Evolutionary conservation across 2,888 invertebrate species (phyloP), one percentile per base, ranked within the genome.

Genomic region (Pycnomerus fuliginosus): DNA sequence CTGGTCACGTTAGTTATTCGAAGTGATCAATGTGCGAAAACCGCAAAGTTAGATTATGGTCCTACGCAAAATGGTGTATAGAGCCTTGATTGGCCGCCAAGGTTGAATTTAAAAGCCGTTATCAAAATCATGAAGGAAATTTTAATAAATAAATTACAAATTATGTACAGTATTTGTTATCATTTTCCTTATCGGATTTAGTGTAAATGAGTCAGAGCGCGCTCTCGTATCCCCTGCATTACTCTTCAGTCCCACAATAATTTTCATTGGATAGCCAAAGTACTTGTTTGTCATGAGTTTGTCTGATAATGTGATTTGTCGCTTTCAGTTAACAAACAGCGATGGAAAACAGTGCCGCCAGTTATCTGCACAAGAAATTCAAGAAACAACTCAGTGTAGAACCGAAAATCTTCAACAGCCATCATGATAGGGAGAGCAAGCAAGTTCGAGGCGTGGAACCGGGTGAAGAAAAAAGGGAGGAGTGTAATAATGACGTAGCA

Each of bases 341-440:
- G 58, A 71, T 71, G 71, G 71, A 70, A 68, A 64, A 50, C 55
- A 63, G 62, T 48, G 58, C 61, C 56, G 70, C 71, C 61, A 87
- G 85, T 72, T 92, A 92, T 77, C 79, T 90, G 71, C 92, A 93
- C 73, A 93, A 93, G 74, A 93, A 92, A 73, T 92, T 93, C 74
- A 92, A 93, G 75, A 90, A 91, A 74, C 83, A 90, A 77, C 58
- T 69, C 44, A 71, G 89, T 13, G 69, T 83, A 80, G 61, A 74
- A 71, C 35, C 69, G 60, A 34, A 44, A 41, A 16, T 16, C 36
- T 28, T 16, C 28, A 27, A 16, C 37, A 30, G 30, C 30, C 8
- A 22, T 15, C 16, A 42, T 29, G 45, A 59, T 60, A 60, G 48
- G 61, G 62, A 56, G 60, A 63, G 50, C 32, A 49, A 53, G 42